Percentiles rank a stretch among this genome's conserved stretches.
Conservation (phyloP, 2,888 invertebrate species). For the Leucophenga maculata region DNA sequence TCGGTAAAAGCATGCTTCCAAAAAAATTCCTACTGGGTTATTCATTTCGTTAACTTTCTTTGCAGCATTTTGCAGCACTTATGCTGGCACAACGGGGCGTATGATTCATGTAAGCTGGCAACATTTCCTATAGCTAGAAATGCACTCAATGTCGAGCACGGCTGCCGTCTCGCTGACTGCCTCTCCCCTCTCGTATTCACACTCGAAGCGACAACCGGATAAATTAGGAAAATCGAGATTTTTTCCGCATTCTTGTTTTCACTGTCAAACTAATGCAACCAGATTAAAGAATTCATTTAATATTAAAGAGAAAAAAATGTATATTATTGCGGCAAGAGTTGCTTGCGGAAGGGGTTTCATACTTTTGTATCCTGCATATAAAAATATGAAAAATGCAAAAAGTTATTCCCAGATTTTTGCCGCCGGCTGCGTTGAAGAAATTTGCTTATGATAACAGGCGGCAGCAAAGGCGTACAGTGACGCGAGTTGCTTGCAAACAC, state of each 20-base stretch:
- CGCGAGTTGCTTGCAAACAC: too few species aligned
- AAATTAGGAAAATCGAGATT: constrained; percentile 28
- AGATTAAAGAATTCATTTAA: constrained; percentile 43
- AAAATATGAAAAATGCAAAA: constrained; percentile 18
- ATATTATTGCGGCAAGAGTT: background rate
- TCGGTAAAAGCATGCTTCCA: background rate
- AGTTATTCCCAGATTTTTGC: constrained; percentile 10
- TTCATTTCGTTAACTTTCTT: background rate
- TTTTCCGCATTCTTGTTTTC: constrained; percentile 27
- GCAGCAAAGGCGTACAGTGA: too few species aligned
- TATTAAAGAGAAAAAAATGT: constrained; percentile 14
- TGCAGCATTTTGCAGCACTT: background rate
- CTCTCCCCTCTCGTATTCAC: background rate
- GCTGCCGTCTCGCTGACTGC: background rate
- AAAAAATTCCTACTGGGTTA: background rate
- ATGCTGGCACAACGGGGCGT: constrained; percentile 11
- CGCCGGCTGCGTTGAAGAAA: background rate
- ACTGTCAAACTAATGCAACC: constrained; percentile 45
- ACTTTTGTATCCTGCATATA: background rate
- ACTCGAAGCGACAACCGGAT: constrained; percentile 5
- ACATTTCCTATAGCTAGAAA: background rate
- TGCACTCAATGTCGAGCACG: background rate
- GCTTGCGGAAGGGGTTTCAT: background rate
- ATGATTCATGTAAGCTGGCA: constrained; percentile 18
- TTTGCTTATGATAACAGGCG: too few species aligned